Evolutionary conservation across 2,113 vertebrate genomes (phyloP).

Genomic region (Sakesphorus luctuosus): DNA sequence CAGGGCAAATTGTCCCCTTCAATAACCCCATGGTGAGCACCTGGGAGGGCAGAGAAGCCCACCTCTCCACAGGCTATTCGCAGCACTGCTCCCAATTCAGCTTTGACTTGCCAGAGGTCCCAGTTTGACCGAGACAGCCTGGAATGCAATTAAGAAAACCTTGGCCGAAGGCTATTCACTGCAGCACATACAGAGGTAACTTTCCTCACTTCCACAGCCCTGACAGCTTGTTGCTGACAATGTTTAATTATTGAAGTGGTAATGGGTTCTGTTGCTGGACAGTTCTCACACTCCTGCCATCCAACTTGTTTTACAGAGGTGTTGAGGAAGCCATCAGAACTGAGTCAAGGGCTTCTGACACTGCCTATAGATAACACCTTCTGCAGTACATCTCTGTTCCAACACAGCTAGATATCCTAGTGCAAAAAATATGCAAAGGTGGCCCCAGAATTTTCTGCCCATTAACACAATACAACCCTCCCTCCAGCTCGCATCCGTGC

Average conservation of each 20-base stretch:
- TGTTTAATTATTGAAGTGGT: neutral
- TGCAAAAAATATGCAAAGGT: neutral
- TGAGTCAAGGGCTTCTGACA: neutral
- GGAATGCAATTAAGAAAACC: neutral
- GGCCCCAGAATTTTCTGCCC: neutral
- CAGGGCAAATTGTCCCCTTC: neutral
- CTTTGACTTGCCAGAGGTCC: neutral
- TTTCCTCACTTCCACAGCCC: neutral
- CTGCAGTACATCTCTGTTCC: neutral
- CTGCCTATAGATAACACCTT: neutral
- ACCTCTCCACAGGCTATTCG: neutral
- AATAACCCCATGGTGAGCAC: neutral
- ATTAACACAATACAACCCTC: neutral
- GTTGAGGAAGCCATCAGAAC: neutral
- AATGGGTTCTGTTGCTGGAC: neutral
- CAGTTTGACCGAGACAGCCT: neutral
- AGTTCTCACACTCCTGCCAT: neutral
- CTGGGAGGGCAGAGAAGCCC: neutral
- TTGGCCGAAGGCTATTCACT: neutral
- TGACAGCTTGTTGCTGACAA: neutral
- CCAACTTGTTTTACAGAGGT: neutral
- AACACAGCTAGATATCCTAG: neutral
- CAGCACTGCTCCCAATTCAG: neutral
- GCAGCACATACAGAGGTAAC: neutral
- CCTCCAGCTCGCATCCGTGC: neutral